Percentiles rank a stretch among this genome's conserved stretches.
phyloP scores from a whole-genome alignment of 2,888 invertebrate species.

The Euclidia mi region DNA sequence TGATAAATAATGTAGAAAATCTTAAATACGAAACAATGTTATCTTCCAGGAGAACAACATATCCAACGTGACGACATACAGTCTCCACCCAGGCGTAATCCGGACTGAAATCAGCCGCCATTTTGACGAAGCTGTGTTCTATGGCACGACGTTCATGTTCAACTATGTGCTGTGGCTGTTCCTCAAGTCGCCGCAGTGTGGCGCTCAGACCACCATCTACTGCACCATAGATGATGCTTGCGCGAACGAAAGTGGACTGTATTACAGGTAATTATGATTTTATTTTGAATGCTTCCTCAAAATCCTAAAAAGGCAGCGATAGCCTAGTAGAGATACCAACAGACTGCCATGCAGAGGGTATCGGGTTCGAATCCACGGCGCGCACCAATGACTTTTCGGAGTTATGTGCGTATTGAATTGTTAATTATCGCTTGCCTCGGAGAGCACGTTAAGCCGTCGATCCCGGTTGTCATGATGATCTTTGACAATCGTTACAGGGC shows the following conservation, averaged over 20 bases:
- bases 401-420: too few species aligned
- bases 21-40: too few species aligned
- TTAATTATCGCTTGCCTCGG: too few species aligned
- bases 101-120: constrained; percentile 91
- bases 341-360: too few species aligned
- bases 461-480: too few species aligned
- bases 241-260: constrained; percentile 88
- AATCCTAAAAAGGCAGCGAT: too few species aligned
- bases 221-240: constrained; percentile 92
- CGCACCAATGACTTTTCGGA: too few species aligned
- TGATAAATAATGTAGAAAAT: too few species aligned
- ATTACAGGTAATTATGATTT: constrained; percentile 80
- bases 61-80: constrained; percentile 89
- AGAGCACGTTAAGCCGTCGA: too few species aligned
- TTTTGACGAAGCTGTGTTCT: constrained; percentile 74
- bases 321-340: too few species aligned
- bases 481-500: too few species aligned
- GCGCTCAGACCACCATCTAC: constrained; percentile 93
- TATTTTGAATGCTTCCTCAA: neutral
- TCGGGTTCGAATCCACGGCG: too few species aligned
- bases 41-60: constrained; percentile 72
- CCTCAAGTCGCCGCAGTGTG: constrained; percentile 90
- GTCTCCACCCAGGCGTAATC: constrained; percentile 92
- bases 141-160: constrained; percentile 71
- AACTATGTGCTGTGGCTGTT: constrained; percentile 76